Evolutionary conservation across 1,140 invertebrate genomes (phyloP).

Genomic region (Listronotus bonariensis): DNA sequence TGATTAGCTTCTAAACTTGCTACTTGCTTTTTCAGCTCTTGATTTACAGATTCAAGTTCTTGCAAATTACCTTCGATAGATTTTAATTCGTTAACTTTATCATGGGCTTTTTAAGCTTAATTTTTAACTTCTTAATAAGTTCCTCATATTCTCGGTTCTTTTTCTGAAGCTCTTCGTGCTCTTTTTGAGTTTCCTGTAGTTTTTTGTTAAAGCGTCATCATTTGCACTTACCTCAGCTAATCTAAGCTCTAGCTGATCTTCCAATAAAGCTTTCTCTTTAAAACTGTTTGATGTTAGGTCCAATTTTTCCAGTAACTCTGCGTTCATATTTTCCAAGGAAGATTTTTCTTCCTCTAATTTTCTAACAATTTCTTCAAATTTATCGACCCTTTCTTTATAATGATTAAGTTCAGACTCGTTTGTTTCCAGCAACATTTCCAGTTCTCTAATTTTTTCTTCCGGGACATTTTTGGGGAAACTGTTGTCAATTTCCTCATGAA

Average conservation of each 20-base stretch:
- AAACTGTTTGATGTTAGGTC: conserved; percentile 60
- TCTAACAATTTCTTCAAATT: conserved; percentile 64
- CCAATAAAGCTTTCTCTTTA: conserved; percentile 60
- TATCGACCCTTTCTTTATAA: conserved; percentile 63
- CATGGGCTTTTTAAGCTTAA: conserved; percentile 59
- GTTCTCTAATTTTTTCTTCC: conserved; percentile 71
- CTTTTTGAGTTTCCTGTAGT: conserved; percentile 59
- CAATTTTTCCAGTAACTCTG: conserved; percentile 62
- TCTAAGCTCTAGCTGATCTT: conserved; percentile 61
- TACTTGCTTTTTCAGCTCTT: conserved; percentile 53
- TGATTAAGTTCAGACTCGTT: conserved; percentile 69
- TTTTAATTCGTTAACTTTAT: conserved; percentile 41
- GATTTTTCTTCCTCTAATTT: conserved; percentile 61
- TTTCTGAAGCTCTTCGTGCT: conserved; percentile 61
- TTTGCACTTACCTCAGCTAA: conserved; percentile 61
- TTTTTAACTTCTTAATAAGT: conserved; percentile 56
- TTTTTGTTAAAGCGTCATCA: conserved; percentile 63
- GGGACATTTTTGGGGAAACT: conserved; percentile 17
- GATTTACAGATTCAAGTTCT: conserved; percentile 44
- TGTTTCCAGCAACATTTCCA: conserved; percentile 72
- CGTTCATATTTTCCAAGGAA: conserved; percentile 60
- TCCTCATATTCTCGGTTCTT: conserved; percentile 55
- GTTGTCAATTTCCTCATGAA: conserved; percentile 36
- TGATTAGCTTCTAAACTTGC: conserved; percentile 57
- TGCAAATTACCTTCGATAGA: conserved; percentile 25